Evolutionary conservation across 1,140 invertebrate species (phyloP).

Genomic region (Sweltsa coloradensis): DNA sequence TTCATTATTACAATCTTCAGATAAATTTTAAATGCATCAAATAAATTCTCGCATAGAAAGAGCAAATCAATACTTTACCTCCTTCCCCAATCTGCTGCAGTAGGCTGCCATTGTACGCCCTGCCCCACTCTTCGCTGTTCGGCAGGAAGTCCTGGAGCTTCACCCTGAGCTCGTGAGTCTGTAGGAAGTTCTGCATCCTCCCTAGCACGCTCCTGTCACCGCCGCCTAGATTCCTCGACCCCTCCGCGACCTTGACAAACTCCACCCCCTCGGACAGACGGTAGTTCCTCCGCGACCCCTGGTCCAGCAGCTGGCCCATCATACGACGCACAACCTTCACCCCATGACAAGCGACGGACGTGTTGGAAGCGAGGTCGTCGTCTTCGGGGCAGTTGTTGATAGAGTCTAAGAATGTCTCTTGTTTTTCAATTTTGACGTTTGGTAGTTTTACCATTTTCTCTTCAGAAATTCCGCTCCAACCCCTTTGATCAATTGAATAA

Average conservation of each 20-base stretch:
- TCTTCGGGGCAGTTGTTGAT: not conserved
- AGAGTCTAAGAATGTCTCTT: too few species aligned
- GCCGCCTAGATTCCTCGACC: slow-evolving; percentile 34
- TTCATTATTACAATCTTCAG: too few species aligned
- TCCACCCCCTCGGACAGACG: slow-evolving; percentile 47
- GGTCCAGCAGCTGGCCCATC: slow-evolving; percentile 30
- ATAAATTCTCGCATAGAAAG: too few species aligned
- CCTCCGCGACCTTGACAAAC: slow-evolving; percentile 36
- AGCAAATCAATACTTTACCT: too few species aligned
- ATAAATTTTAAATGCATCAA: too few species aligned
- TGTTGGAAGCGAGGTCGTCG: slow-evolving; percentile 24
- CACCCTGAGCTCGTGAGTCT: slow-evolving; percentile 53
- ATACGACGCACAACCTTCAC: slow-evolving; percentile 33
- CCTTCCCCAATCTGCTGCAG: too few species aligned
- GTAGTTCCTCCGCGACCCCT: slow-evolving; percentile 29
- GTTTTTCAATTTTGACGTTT: too few species aligned
- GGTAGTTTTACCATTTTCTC: too few species aligned
- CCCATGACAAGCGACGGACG: slow-evolving; percentile 34
- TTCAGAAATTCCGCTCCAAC: too few species aligned
- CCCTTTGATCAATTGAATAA: too few species aligned
- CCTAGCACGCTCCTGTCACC: slow-evolving; percentile 32
- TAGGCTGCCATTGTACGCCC: too few species aligned
- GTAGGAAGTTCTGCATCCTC: slow-evolving; percentile 46
- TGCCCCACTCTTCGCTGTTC: not conserved
- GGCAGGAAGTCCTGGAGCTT: slow-evolving; percentile 44